phyloP scores from a whole-genome alignment of 1,140 invertebrate genomes.

The Heliconius eleuchia region DNA sequence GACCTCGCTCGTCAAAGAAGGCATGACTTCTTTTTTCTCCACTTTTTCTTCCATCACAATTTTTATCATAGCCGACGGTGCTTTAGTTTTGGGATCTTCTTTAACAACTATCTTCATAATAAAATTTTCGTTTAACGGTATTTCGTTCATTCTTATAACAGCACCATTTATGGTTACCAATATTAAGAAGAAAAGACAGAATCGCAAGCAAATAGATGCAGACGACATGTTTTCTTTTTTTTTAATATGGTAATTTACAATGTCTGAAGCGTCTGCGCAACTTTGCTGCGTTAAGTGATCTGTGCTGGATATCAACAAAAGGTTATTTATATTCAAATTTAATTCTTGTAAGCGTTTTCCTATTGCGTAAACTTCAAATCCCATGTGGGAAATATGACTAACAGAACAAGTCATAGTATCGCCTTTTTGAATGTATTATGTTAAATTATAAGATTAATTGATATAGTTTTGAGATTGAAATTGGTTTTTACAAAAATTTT shows the following conservation, averaged over 20 bases:
- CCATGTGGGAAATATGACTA: background rate
- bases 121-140: constrained; percentile 32
- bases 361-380: constrained; percentile 24
- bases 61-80: constrained; percentile 31
- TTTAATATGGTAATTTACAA: background rate
- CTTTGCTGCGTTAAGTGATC: background rate
- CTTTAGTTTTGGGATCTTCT: constrained; percentile 26
- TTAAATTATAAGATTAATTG: background rate
- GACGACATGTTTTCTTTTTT: constrained; percentile 20
- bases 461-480: background rate
- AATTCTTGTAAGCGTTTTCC: constrained; percentile 18
- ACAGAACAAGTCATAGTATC: background rate
- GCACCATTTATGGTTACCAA: constrained; percentile 30
- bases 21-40: background rate
- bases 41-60: constrained; percentile 29
- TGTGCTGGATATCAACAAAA: background rate
- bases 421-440: background rate
- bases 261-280: constrained; percentile 2
- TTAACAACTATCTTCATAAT: constrained; percentile 33
- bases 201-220: background rate
- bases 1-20: constrained; percentile 19
- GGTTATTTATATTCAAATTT: constrained; percentile 18
- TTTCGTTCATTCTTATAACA: constrained; percentile 38
- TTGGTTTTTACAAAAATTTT: too few relatives aligned
- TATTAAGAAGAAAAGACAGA: constrained; percentile 14